Base-by-base conservation (phyloP, 37 sponge, comb jelly and placozoan genomes). In the Haliclona indistincta region DNA sequence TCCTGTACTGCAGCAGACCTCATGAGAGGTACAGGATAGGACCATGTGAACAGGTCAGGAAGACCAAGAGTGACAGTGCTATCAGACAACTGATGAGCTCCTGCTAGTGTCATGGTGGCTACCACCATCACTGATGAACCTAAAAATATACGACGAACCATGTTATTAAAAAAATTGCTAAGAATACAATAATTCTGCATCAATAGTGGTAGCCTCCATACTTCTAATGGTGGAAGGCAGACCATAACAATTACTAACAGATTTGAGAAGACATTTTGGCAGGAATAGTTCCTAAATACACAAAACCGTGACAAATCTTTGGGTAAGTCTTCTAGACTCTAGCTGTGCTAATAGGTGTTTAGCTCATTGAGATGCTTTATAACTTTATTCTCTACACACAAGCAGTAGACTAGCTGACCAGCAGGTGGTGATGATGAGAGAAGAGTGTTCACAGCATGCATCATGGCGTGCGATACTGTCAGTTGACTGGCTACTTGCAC, bases 391-490 rank as follows among this genome's bases (percentile, higher is more conserved):
- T 17, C 13, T 47, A 64, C 65, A 35, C 65, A 25, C 22, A 28
- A 64, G 30, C 20, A 20, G 20, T 33, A 64, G 22, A 54, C 61
- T 11, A 7, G 49, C 34, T 11, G 23, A 78, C 79, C 79, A n/a
- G 68, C 23, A 7, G 75, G 86, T n/a, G 80, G 80, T 22, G 81
- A 64, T 54, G 63, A 29, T 35, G 81, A 56, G 40, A 86, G 74
- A 53, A 86, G 86, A 5, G 86, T 86, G 81, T 54, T 73, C 70
- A 86, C 52, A 38, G 86, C 70, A 69, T 86, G 86, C 37, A 86
- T 81, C 30, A 86, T 65, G 0, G 33, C 30, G 43, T 86, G 86
- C 11, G 86, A 79, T 41, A 80, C 81, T 3, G 79, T 41, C 53
- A 80, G 37, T 65, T 74, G 86, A 4, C 41, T 11, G 32, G 67